Base-by-base conservation (phyloP, 2,113 vertebrate genomes). In the Nipponia nippon region DNA sequence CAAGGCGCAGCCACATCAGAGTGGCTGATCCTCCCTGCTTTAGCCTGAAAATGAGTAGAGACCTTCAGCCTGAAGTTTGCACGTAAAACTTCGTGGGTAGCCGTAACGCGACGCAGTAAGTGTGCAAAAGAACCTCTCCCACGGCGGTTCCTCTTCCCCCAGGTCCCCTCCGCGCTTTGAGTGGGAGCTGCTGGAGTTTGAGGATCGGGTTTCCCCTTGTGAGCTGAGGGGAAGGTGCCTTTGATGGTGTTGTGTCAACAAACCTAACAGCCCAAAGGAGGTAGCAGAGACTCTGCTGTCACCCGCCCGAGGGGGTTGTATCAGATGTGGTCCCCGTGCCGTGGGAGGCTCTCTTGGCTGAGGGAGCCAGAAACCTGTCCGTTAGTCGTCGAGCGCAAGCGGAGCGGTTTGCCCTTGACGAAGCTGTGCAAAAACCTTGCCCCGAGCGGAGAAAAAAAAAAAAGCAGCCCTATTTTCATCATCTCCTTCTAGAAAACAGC, bases 181-280 rank as follows among this genome's bases (percentile, higher is more conserved):
- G 83, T 75, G 38, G 83, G 93, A 88, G 87, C n/a, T 9, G 16
- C 90, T 32, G 47, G 38, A 53, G 38, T 26, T 26, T n/a, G 53
- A n/a, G 73, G 81, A 49, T 94, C 34, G 2, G 40, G 17, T 91
- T 95, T 90, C 78, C 82, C 85, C 61, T 36, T 25, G 81, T 9
- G 87, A 72, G 40, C 30, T 4, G 21, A n/a, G 76, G 78, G 62
- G 7, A 96, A 92, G 71, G 78, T 66, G 88, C 85, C 58, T 96
- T 96, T 95, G 97, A 97, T 96, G 83, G 16, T 94, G 95, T 97
- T 97, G 76, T 93, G 94, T 92, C 96, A 97, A 96, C 95, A 96
- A 38, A 44, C 27, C 55, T 40, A 34, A 3, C 58, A 46, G 77
- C 79, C 82, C 22, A 2, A 14, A 88, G 95, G 93, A 91, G 93